Base-by-base conservation (phyloP, 1,140 invertebrate species). In the Drosophila nasuta region DNA sequence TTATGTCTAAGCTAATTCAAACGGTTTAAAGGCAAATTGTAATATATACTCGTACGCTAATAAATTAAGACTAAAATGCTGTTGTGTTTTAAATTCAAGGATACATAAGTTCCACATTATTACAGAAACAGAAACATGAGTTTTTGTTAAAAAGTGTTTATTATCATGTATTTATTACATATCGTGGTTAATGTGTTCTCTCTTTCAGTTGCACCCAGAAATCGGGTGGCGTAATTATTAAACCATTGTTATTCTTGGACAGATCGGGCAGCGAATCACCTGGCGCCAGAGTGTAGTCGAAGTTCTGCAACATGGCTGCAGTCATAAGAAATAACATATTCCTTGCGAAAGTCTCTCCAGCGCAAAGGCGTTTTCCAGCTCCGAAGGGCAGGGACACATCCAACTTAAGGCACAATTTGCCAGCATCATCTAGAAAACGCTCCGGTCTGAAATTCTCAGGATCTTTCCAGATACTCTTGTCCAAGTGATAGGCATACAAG, bases 361-460 rank as follows among this genome's bases (percentile, higher is more conserved):
- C 94, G 79, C 96, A 97, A 0, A 96, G 87, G 43, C 96, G 93
- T 75, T 95, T 95, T 2, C 96, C 95, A 33, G 94, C 93, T 57
- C 95, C 95, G 86, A 95, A 95, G 0, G 95, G 93, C 8, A 95
- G 75, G 0, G 94, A 93, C 8, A 93, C 92, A 56, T 92, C 92
- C 60, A 89, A 69, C 43, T 91, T 91, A 3, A 92, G 78, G 25
- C 48, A 77, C 1, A 92, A 63, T 49, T 88, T 81, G 6, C 88
- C 88, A 2, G 80, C 25, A 0, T 71, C 45, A 33, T 92, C 80
- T 1, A 92, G 77, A 59, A 93, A 92, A 64, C 96, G 93, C 77
- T 96, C 96, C 0, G 96, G 96, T 1, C 94, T 93, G 77, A 96
- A 97, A 17, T 93, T 92, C 45, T 96, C 93, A 0, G 96, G 96